Conservation (phyloP, 2,113 vertebrate genomes). For the Morone saxatilis region DNA sequence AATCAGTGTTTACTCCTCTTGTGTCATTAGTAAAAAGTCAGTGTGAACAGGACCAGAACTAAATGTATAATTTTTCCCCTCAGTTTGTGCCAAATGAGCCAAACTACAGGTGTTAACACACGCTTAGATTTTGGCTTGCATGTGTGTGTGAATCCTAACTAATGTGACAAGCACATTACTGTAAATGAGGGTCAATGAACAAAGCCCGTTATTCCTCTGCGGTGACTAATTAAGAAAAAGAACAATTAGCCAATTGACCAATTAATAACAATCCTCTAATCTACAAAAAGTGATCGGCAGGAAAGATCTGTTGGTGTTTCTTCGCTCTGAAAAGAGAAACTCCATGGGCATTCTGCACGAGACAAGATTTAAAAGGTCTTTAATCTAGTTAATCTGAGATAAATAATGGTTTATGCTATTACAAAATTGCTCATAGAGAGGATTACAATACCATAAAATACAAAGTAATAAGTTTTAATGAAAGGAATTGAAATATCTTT, state of each 20-base stretch:
- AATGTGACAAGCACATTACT: slow-evolving; percentile 45
- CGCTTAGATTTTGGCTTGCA: not conserved
- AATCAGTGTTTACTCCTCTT: too few species aligned
- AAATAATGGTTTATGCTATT: slow-evolving; percentile 82
- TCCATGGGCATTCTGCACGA: slow-evolving; percentile 76
- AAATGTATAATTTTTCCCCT: too few species aligned
- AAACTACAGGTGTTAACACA: too few species aligned
- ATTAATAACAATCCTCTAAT: slow-evolving; percentile 84
- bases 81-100: too few species aligned
- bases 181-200: slow-evolving; percentile 74
- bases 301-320: slow-evolving; percentile 73
- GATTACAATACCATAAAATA: slow-evolving; percentile 79
- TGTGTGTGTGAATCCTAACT: slow-evolving; percentile 30
- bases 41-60: too few species aligned
- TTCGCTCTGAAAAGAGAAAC: slow-evolving; percentile 73
- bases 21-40: too few species aligned
- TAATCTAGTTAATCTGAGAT: slow-evolving; percentile 85
- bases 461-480: slow-evolving; percentile 57
- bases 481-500: slow-evolving; percentile 42
- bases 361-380: slow-evolving; percentile 80
- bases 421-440: slow-evolving; percentile 79
- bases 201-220: slow-evolving; percentile 64
- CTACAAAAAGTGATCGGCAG: slow-evolving; percentile 77
- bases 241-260: slow-evolving; percentile 84
- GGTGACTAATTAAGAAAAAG: slow-evolving; percentile 77